Conservation (phyloP, 2,888 invertebrate species). For the Polylopha cassiicola region DNA sequence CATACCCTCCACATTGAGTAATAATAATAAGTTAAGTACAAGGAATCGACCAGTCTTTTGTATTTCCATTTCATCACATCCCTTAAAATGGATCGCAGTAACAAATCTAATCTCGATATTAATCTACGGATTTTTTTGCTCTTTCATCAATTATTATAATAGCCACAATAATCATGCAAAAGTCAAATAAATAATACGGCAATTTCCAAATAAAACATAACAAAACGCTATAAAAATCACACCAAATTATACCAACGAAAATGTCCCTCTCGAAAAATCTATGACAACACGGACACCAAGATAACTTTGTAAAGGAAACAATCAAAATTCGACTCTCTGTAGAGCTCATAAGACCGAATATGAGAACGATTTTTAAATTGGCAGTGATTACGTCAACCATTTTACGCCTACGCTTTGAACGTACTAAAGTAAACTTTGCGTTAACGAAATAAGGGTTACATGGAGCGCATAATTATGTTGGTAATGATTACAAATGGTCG, state of each 20-base stretch:
- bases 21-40: no score
- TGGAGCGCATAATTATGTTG: not conserved
- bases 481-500: conserved; percentile 22
- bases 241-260: conserved; percentile 16
- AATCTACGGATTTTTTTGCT: conserved; percentile 1
- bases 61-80: no score
- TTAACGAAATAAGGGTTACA: not conserved
- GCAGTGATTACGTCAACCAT: no score
- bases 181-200: conserved; percentile 18
- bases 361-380: no score
- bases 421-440: not conserved
- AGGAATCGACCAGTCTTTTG: no score
- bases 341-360: no score
- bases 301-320: no score
- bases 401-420: not conserved
- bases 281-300: conserved; percentile 12
- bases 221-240: conserved; percentile 20
- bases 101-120: conserved; percentile 11
- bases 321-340: no score
- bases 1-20: no score
- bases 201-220: conserved; percentile 11
- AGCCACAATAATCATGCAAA: conserved; percentile 4
- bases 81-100: conserved; percentile 1
- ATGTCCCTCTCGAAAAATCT: conserved; percentile 18
- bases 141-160: conserved; percentile 12